Base-by-base conservation (phyloP, 2,888 invertebrate genomes). In the Drosophila prostipennis region DNA sequence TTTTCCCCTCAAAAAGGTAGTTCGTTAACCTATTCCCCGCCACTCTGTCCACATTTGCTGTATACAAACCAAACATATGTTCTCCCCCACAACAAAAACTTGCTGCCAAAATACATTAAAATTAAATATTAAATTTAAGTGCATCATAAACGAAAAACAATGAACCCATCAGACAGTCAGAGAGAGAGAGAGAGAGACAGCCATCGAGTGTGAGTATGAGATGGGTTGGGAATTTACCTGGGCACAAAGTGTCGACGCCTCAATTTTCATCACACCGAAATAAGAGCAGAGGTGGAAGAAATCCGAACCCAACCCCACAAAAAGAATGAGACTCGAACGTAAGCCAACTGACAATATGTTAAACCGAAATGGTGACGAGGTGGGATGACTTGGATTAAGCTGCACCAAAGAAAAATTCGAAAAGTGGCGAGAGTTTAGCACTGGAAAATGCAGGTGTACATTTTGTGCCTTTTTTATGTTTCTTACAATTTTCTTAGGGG, bases 111-210 rank as follows among this genome's bases (percentile, higher is more conserved):
- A 72, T 32, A 72, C 78, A 89, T 89, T 79, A 83, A 90, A 89
- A 90, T 90, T 89, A 89, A 90, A 90, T 89, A 90, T 90, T 89
- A 85, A 89, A 87, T 79, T 89, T 87, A 79, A 89, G 80, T 80
- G 79, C 81, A 80, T 74, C 79, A 79, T 81, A 88, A 89, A 87
- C 74, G 74, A 54, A 69, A 59, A 72, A 83, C 80, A 83, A 86
- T 76, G 73, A 79, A 79, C 48, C 61, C 72, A 52, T 58, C 60
- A 60, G 59, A 56, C 60, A 46, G 36, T 42, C 37, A 7, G 29
- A 29, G 29, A 29, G 29, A 29, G 0, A 29, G 23, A 16, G 23
- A 16, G 46, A 39, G 48, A 29, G 43, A 16, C 29, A 32, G 19
- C 14, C 40, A 45, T 34, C 16, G 14, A 19, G 42, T 46, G 39